These are phyloP conservation scores for Unio pictorum DNA, from an alignment of 2,888 invertebrate species.

Conservation along the genomic window DNA sequence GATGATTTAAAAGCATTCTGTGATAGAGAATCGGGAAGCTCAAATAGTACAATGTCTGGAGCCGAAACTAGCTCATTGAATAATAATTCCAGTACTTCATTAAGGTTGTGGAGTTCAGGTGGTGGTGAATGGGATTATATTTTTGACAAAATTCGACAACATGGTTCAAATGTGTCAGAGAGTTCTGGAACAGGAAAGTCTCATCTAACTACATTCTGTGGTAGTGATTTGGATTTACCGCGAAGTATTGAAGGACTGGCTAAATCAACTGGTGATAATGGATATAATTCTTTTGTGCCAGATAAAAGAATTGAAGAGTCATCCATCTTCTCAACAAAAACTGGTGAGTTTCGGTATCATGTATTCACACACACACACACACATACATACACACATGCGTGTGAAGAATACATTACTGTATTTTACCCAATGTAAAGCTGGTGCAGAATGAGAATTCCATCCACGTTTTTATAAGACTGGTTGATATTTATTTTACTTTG, in stretches of 20 bases:
- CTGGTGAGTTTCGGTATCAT: no score
- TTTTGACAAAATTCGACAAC: slow-evolving; percentile 53
- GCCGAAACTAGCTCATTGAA: slow-evolving; percentile 12
- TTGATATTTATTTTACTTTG: no score
- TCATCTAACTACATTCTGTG: slow-evolving; percentile 32
- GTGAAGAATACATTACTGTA: no score
- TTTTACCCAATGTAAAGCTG: no score
- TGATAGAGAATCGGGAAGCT: slow-evolving; percentile 44
- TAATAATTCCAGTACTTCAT: slow-evolving; percentile 21
- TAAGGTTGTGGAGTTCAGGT: slow-evolving; percentile 53
- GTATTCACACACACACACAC: no score
- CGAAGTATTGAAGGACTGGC: slow-evolving; percentile 20
- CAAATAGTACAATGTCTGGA: slow-evolving; percentile 13
- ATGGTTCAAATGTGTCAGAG: slow-evolving; percentile 34
- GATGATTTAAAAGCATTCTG: slow-evolving; percentile 61
- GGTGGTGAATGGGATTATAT: slow-evolving; percentile 60
- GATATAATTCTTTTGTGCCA: slow-evolving; percentile 21
- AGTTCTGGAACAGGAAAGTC: slow-evolving; percentile 32
- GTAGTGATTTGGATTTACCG: slow-evolving; percentile 16
- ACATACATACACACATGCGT: no score
- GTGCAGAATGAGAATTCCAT: no score
- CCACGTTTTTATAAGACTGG: no score
- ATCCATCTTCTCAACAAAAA: no score
- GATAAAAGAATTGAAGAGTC: no score
- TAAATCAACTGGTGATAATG: slow-evolving; percentile 29